Evolutionary conservation across 2,888 invertebrate species (phyloP), one percentile per base, ranked within the genome.

Genomic region (Bombyx huttoni): DNA sequence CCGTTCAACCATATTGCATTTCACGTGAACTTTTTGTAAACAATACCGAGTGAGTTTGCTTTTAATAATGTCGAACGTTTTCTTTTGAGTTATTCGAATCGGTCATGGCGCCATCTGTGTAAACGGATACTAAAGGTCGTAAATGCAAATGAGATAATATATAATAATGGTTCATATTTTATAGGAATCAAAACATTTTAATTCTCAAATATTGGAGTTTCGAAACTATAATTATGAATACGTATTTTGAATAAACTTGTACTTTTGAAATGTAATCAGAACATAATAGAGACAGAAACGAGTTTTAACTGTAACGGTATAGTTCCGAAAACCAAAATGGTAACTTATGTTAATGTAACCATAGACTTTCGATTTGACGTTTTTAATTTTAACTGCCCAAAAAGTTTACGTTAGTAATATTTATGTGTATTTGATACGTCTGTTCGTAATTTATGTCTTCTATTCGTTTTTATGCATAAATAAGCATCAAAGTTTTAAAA

Each of bases 1-100:
- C 77, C 71, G 74, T 76, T 77, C 78, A 78, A 78, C 70, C 77
- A 69, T 82, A 82, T 86, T 80, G 78, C 73, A 70, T 86, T 86
- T 79, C 86, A 79, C 70, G 68, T 68, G 64, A 70, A 75, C 76
- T 78, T 80, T 73, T 76, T 73, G 74, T 81, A 82, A 80, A 78
- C 78, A 78, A 77, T 78, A 76, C 70, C 61, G 64, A 68, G 68
- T 73, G 64, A 68, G 68, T 73, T 75, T 73, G 69, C 67, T 69
- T 72, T 75, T 73, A 68, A 65, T 72, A 73, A 52, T 63, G 62
- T 65, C 62, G 55, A 64, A 66, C 65, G 61, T 65, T 68, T 65
- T 64, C 61, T 61, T 50, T 40, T 50, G 34, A 52, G 50, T 50
- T 46, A 52, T 52, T 50, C 34, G 50, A 50, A 49, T 50, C 48